Evolutionary conservation across 2,888 invertebrate genomes (phyloP), one percentile per base, ranked within the genome.

Genomic region (Drosophila paranaensis): DNA sequence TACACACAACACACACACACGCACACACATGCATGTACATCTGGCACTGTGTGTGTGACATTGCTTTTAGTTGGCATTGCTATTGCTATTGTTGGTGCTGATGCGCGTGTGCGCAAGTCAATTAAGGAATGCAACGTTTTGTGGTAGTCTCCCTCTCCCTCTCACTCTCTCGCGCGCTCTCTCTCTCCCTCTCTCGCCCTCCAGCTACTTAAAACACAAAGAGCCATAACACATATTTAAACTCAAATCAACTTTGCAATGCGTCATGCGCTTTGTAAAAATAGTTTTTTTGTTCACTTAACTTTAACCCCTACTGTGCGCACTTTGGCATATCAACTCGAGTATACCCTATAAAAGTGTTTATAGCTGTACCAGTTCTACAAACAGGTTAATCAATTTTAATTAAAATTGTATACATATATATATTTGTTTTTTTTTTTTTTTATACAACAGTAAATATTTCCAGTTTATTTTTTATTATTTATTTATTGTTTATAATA

Each of bases 61-160:
- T 82, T 82, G 86, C 68, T 45, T 61, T 67, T 46, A 56, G 55
- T 63, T 54, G 71, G 60, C 71, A 67, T 67, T 72, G 60, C 50
- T 62, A 60, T 77, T 78, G 66, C 40, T 81, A 37, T 62, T 63
- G 37, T 51, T 60, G 45, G 37, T 35, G 30, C 14, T 40, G 55
- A 37, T 63, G 79, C 88, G 86, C 83, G 86, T 82, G 86, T 88
- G 82, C 81, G 75, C 88, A 74, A 82, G 69, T 71, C 82, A 82
- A 88, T 82, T 82, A 64, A 77, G 78, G 81, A 88, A 82, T 88
- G 86, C 87, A 86, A 68, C 65, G 67, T 62, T 58, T 60, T 42
- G 46, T 48, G 58, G 45, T n/a, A 20, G 27, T 65, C 37, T n/a
- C 30, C 56, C 25, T 64, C 27, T 2, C 37, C 48, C n/a, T 9